Evolutionary conservation across 2,888 invertebrate species (phyloP), one percentile per base, ranked within the genome.

Genomic region (Pseudoips prasinana): DNA sequence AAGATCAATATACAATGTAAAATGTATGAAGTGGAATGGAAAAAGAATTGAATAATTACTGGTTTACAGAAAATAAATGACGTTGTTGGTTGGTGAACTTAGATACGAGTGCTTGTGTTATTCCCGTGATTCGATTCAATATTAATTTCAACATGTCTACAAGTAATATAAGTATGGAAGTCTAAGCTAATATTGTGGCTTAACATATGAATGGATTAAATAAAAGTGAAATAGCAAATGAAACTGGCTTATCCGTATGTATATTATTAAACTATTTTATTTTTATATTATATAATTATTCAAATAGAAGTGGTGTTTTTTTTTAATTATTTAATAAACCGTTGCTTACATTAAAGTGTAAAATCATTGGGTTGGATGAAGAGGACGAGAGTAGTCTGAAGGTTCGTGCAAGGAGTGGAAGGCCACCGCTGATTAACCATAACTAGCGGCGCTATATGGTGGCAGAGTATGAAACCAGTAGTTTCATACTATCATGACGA

Each of bases 171-270:
- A 22, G 22, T 22, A 22, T 22, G 22, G n/a, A 22, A 7, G 22
- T 22, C 22, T 6, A 22, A 22, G 22, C 22, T 22, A 22, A 22
- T 22, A 22, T 22, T 22, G 25, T 25, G n/a, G 7, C 8, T 8
- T 25, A 7, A 1, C 5, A 18, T n/a, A n/a, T n/a, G 10, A 1
- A 0, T 29, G n/a, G 10, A 24, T 10, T 4, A 27, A 45, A 27
- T 11, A n/a, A n/a, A 22, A 22, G 22, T 22, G 22, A 22, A 22
- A 22, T 22, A 22, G 22, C 22, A 22, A 22, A 22, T 22, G 22
- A 22, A 22, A 22, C 22, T 22, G 22, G 22, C 22, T 22, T 22
- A 22, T 22, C 22, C 22, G 22, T 22, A 22, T 6, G 22, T 22
- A 22, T 22, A 22, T 22, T 22, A 22, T 22, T 22, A 22, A 5